Evolutionary conservation across 2,888 invertebrate genomes (phyloP), one percentile per base, ranked within the genome.

Genomic region (Branchellion lobata): DNA sequence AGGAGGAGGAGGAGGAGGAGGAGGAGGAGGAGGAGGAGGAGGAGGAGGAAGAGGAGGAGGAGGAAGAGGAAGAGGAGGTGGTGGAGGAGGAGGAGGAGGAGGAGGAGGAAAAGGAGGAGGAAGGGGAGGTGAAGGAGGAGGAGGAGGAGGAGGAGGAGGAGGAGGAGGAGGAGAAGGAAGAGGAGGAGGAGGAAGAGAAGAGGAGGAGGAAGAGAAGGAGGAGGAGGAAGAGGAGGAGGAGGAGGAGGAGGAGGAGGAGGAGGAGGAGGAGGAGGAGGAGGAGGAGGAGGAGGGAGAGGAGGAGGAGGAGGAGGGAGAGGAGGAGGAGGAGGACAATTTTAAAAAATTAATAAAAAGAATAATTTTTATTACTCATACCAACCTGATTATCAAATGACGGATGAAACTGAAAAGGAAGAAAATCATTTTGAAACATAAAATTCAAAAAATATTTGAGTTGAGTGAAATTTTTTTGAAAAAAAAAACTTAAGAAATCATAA

Each of bases 1-100:
- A 18, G 75, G 11, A 21, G 68, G 11, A 27, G 79, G 14, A 11
- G 51, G 81, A 71, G 77, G 57, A 53, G 81, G 79, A 18, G 81
- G 79, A 31, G 33, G 14, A 8, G 31, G 11, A 24, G 33, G 72
- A 14, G 18, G 31, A 14, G 11, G 53, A 8, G 24, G 76, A 78
- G 36, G 82, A 83, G 5, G 51, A 68, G 68, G 68, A 14, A 18
- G 68, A 27, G 11, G 68, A 68, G 11, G 27, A 68, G 18, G 27
- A 68, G 11, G n/a, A n/a, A n/a, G n/a, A n/a, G n/a, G n/a, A n/a
- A n/a, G n/a, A n/a, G n/a, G n/a, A n/a, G n/a, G n/a, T 11, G 24
- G 18, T 27, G 51, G 29, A 21, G 11, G 18, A n/a, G 14, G n/a
- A n/a, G n/a, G 68, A n/a, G 68, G 21, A 21, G 53, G 53, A 18